phyloP scores from a whole-genome alignment of 2,113 vertebrate species.

The Gambusia affinis region DNA sequence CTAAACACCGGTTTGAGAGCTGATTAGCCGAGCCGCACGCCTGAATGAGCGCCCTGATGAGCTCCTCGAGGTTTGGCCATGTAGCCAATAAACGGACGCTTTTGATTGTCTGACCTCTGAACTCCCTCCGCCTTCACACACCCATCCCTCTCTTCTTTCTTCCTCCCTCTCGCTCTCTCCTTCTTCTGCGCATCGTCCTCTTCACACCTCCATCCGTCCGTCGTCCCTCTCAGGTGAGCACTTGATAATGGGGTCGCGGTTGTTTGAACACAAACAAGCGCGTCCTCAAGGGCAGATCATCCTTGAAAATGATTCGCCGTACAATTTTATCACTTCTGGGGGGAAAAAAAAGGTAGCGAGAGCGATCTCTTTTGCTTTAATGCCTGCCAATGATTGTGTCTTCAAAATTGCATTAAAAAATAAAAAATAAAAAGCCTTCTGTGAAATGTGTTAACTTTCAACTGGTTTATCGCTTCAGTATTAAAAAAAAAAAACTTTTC shows the following conservation, averaged over 20 bases:
- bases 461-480: background rate
- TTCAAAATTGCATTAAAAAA: background rate
- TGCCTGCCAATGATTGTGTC: conserved; percentile 8
- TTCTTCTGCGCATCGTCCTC: conserved; percentile 27
- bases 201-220: conserved; percentile 52
- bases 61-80: conserved; percentile 87
- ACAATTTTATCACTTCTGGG: conserved; percentile 23
- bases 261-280: conserved; percentile 63
- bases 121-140: conserved; percentile 50
- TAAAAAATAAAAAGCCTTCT: background rate
- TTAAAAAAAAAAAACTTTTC: conserved; percentile 20
- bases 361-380: conserved; percentile 8
- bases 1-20: conserved; percentile 84
- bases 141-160: background rate
- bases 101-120: conserved; percentile 90
- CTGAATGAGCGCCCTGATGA: conserved; percentile 86
- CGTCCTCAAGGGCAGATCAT: conserved; percentile 47
- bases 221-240: conserved; percentile 58
- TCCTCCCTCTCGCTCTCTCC: conserved; percentile 7
- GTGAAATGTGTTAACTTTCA: background rate
- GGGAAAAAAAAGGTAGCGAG: background rate
- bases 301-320: conserved; percentile 33
- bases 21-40: conserved; percentile 87
- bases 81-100: conserved; percentile 88
- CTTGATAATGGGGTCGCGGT: conserved; percentile 67